Base-by-base conservation (phyloP, 2,113 vertebrate genomes). In the Theropithecus gelada region DNA sequence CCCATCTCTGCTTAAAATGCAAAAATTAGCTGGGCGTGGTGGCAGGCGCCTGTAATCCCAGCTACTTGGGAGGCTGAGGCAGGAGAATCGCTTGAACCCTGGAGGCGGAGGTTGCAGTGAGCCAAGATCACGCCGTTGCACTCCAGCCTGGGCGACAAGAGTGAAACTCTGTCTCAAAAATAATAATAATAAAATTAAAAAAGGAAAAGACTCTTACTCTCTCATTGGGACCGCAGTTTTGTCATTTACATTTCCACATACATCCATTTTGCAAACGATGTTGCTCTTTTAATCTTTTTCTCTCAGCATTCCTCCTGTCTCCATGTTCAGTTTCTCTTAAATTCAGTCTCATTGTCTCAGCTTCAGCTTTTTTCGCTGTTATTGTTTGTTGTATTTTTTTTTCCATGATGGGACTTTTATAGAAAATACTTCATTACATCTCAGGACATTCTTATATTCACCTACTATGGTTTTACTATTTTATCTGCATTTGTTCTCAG, bases 401-500 rank as follows among this genome's bases (percentile, higher is more conserved):
- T 20, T 70, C 45, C 32, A 14, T 9, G 8, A 72, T 11, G 45
- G 40, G 11, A 16, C 92, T 92, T 92, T 93, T 72, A 89, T 59
- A 72, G 88, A 78, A 87, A 88, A 8, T 52, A 91, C 72, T 73
- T 93, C 17, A 43, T 73, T 25, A 14, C 35, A 11, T 81, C 55
- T 93, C 40, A 79, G 66, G n/a, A 23, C 48, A 55, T 82, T 76
- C 84, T 93, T 61, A 27, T 40, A 68, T 48, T 83, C 43, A 55
- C 64, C 80, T 73, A 11, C 13, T 48, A 5, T 32, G 68, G 32
- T 9, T 64, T 93, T 93, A 80, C 80, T 45, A 45, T 80, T 94
- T 86, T 78, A 38, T 90, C 76, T 94, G 96, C 70, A n/a, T 81
- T 88, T n/a, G 43, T 96, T 94, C 64, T 83, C 86, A 73, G 57